phyloP scores from a whole-genome alignment of 2,113 vertebrate species.

The Poecilia latipinna region DNA sequence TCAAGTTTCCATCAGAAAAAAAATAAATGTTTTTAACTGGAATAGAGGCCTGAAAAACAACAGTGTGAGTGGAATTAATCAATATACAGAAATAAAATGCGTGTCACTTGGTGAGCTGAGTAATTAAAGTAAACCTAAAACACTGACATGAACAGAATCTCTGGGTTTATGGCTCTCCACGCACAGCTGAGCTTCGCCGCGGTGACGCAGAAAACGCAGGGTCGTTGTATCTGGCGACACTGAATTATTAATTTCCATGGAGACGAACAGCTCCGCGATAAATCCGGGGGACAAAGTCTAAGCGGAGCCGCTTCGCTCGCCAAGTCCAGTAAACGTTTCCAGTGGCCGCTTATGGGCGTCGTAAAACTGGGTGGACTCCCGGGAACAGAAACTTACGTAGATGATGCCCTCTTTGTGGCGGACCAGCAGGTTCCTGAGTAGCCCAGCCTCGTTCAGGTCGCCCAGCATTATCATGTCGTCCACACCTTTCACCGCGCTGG shows the following conservation, averaged over 20 bases:
- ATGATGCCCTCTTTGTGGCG: constrained; percentile 91
- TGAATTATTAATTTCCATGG: constrained; percentile 64
- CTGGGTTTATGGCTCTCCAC: constrained; percentile 22
- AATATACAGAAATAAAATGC: background rate
- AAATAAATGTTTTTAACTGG: too few relatives aligned
- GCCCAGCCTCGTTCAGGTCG: constrained; percentile 92
- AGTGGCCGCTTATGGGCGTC: constrained; percentile 44
- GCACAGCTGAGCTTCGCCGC: constrained; percentile 35
- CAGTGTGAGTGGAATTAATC: too few relatives aligned
- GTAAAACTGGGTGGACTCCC: constrained; percentile 52
- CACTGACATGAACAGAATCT: background rate
- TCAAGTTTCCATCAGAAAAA: too few relatives aligned
- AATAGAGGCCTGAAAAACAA: too few relatives aligned
- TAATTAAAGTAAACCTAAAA: background rate
- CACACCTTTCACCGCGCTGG: constrained; percentile 87
- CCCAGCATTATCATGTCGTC: constrained; percentile 96
- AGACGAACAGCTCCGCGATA: constrained; percentile 64
- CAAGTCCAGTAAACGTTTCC: constrained; percentile 25
- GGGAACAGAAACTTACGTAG: constrained; percentile 85
- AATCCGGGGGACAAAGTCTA: constrained; percentile 75
- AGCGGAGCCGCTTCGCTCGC: background rate
- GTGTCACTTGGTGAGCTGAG: background rate
- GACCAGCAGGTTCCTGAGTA: constrained; percentile 93
- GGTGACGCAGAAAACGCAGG: constrained; percentile 30
- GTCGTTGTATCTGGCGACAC: constrained; percentile 44